Percentiles rank a stretch among this genome's conserved stretches.
Conservation (phyloP, 2,888 invertebrate genomes). For the Archips xylosteana region DNA sequence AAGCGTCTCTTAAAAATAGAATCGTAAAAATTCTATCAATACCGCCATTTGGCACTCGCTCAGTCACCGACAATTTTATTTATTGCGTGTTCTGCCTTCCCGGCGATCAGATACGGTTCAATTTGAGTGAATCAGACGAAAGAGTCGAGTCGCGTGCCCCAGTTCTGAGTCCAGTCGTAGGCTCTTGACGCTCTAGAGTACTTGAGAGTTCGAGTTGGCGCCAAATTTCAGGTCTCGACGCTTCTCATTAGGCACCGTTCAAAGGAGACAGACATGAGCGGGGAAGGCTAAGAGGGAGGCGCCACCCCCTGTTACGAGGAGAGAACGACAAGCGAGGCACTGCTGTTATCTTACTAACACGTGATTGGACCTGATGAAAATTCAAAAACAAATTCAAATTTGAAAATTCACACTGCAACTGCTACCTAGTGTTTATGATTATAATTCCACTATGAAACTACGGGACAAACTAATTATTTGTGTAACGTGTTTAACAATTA, state of each 20-base stretch:
- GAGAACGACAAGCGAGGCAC: not conserved
- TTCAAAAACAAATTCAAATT: not conserved
- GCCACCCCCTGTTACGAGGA: not conserved
- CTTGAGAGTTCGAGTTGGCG: slow-evolving; percentile 82
- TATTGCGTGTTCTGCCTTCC: slow-evolving; percentile 49
- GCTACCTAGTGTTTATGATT: too few species aligned
- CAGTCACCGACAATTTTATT: slow-evolving; percentile 50
- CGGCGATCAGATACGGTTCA: slow-evolving; percentile 44
- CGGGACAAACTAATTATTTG: too few species aligned
- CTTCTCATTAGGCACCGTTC: slow-evolving; percentile 79
- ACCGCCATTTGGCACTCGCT: slow-evolving; percentile 62
- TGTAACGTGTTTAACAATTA: too few species aligned
- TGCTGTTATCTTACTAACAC: not conserved
- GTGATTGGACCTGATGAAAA: not conserved
- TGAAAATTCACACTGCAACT: too few species aligned
- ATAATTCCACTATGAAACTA: too few species aligned
- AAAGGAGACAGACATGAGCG: slow-evolving; percentile 51
- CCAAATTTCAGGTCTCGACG: slow-evolving; percentile 82
- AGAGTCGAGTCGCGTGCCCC: slow-evolving; percentile 45
- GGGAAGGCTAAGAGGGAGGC: slow-evolving; percentile 18
- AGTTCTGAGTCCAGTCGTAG: slow-evolving; percentile 54
- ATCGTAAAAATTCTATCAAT: slow-evolving; percentile 71
- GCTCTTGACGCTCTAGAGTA: slow-evolving; percentile 65
- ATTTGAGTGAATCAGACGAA: slow-evolving; percentile 43
- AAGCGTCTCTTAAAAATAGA: slow-evolving; percentile 60